These are phyloP conservation scores for Conger conger DNA, from an alignment of 2,113 vertebrate genomes.

Conservation along the genomic window DNA sequence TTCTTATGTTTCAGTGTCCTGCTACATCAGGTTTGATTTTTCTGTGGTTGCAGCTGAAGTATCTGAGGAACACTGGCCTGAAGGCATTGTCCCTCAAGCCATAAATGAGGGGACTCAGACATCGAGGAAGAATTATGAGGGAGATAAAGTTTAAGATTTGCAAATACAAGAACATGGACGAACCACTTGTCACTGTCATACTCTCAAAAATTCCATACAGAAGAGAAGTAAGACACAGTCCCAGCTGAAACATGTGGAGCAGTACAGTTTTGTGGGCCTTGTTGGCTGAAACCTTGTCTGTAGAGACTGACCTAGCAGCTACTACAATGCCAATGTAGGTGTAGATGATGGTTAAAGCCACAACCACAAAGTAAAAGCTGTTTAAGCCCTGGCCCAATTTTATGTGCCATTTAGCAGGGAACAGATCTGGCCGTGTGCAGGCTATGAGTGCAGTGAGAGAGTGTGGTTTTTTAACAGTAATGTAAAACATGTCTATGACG, in stretches of 20 bases:
- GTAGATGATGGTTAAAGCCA: conserved; percentile 33
- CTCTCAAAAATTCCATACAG: conserved; percentile 33
- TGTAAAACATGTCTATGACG: conserved; percentile 31
- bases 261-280: conserved; percentile 57
- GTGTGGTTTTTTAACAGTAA: conserved; percentile 8
- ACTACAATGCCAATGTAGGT: conserved; percentile 54
- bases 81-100: too few species aligned
- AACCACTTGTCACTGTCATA: not conserved
- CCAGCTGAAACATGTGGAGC: conserved; percentile 59
- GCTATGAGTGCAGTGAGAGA: conserved; percentile 8
- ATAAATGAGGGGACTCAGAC: too few species aligned
- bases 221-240: conserved; percentile 49
- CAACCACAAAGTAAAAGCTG: conserved; percentile 45
- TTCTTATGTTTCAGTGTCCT: not conserved
- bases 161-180: not conserved
- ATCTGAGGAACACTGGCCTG: too few species aligned
- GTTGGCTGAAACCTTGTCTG: conserved; percentile 43
- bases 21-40: too few species aligned
- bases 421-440: conserved; percentile 35
- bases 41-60: too few species aligned
- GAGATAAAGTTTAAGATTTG: conserved; percentile 1
- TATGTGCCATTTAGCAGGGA: conserved; percentile 38
- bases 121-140: too few species aligned
- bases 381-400: conserved; percentile 39
- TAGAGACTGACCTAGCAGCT: conserved; percentile 53